Percentiles rank a stretch among this genome's conserved stretches.
Evolutionary conservation across 2,113 vertebrate genomes (phyloP).

Genomic region (Corythaixoides concolor): DNA sequence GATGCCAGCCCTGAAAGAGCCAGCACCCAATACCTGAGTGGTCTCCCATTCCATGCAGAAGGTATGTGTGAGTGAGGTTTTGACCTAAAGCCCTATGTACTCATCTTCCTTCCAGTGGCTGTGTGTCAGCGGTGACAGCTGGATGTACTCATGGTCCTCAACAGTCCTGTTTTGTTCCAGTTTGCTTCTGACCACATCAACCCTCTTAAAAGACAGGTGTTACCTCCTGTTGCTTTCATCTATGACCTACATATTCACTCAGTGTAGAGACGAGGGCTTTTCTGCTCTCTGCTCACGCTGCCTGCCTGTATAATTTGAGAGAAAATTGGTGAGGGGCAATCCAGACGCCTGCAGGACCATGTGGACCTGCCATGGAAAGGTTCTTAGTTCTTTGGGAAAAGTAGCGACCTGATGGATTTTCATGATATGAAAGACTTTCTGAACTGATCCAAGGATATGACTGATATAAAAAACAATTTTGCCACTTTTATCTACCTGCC

Average conservation of each 20-base stretch:
- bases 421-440: background rate
- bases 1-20: background rate
- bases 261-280: background rate
- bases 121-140: background rate
- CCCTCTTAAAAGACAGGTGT: background rate
- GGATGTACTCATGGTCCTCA: background rate
- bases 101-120: background rate
- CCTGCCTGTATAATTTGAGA: background rate
- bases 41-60: background rate
- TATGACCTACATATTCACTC: background rate
- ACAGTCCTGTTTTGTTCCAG: background rate
- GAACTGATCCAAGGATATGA: background rate
- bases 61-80: background rate
- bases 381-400: background rate
- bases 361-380: background rate
- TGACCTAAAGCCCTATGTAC: background rate
- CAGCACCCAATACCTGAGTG: fast-evolving
- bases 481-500: background rate
- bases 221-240: background rate
- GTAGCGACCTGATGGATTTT: background rate
- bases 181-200: background rate
- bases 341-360: background rate
- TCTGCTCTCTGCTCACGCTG: background rate
- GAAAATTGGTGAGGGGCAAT: background rate
- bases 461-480: background rate